Percentiles rank a stretch among this genome's conserved stretches.
Evolutionary conservation across 2,113 vertebrate species (phyloP).

Genomic region (Emydocephalus ijimae): DNA sequence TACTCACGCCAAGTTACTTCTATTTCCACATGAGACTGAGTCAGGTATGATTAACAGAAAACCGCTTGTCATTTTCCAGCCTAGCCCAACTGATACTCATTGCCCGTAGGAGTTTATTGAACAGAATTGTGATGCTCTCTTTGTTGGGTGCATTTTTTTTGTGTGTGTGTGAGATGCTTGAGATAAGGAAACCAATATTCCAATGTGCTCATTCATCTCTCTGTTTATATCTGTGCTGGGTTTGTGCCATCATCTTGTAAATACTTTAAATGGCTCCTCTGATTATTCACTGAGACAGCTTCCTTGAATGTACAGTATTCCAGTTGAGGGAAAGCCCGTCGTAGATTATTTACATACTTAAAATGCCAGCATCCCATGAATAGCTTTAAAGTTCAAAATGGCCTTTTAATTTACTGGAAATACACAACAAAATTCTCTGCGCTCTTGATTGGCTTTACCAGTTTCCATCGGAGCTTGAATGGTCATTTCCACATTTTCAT

Average conservation of each 20-base stretch:
- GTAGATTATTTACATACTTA: background rate
- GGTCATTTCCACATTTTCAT: rapidly evolving
- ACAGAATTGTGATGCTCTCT: background rate
- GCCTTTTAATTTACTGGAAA: background rate
- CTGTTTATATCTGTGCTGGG: background rate
- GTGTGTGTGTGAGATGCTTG: background rate
- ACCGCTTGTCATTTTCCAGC: background rate
- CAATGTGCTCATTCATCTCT: too few relatives aligned
- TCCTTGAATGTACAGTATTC: background rate
- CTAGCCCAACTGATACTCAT: background rate
- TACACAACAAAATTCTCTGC: background rate
- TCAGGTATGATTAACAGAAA: background rate
- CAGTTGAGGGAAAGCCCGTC: background rate
- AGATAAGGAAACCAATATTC: background rate
- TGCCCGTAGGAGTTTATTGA: too few relatives aligned
- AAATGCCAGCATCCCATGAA: background rate
- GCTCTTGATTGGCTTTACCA: background rate
- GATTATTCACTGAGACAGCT: background rate
- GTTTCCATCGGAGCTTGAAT: background rate
- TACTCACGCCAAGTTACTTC: background rate
- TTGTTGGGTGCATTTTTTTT: background rate
- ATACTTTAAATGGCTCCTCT: background rate
- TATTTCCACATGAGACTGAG: background rate
- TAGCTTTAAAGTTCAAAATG: background rate
- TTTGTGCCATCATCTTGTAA: background rate